Base-by-base conservation (phyloP, 2,797 vertebrate genomes). In the Pterois miles region DNA sequence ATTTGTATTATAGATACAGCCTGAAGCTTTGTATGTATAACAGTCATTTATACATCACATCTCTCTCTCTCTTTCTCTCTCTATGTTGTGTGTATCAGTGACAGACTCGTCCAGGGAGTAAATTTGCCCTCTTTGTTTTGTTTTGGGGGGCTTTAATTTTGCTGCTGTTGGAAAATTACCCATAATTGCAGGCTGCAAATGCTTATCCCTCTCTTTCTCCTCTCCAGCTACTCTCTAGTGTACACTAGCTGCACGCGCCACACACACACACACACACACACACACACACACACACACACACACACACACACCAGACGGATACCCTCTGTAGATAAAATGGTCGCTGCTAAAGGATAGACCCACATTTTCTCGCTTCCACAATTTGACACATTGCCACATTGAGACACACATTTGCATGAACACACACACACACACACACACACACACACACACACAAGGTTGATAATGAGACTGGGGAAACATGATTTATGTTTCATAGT, bases 131-230 rank as follows among this genome's bases (percentile, higher is more conserved):
- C 91, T 93, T 86, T 91, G 92, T 93, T 95, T 92, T 96, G 94
- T 96, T 94, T 96, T 87, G 67, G 81, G 87, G 94, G 90, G 94
- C 92, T 96, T 95, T 96, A 94, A 95, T 95, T 96, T 94, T 82
- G 91, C 92, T 94, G 92, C 94, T 93, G 91, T 94, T 95, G 92
- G 94, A 95, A 95, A 96, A 96, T 96, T 93, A 95, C 92, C 92
- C 93, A 92, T 96, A 96, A 96, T 96, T 96, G 94, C 91, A 93
- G 93, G 88, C 91, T 95, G 89, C 86, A 89, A 92, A 94, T 93
- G 94, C 89, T 91, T 91, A 95, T 94, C 93, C 90, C 86, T 90
- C 90, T 86, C 82, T 85, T 91, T 91, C 83, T 87, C 77, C 78
- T 88, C 90, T 87, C 88, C 63, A 86, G 75, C 83, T 81, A 74